Percentiles rank a stretch among this genome's conserved stretches.
These are phyloP conservation scores for Episyrphus balteatus DNA, from an alignment of 1,140 invertebrate species.

Conservation along the genomic window DNA sequence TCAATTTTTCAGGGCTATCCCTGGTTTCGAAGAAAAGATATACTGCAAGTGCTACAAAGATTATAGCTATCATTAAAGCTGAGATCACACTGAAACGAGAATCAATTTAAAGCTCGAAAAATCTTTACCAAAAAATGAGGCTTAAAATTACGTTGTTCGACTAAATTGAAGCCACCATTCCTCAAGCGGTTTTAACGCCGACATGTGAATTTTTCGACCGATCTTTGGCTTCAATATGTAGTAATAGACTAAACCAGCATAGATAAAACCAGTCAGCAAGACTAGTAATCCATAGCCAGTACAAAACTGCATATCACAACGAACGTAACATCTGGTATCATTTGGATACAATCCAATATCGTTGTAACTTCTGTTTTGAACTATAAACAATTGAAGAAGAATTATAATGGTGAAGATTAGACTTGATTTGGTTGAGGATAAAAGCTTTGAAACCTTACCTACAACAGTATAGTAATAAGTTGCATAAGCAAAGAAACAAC, in stretches of 20 bases:
- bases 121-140: slow-evolving; percentile 17
- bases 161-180: slow-evolving; percentile 33
- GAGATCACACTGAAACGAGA: slow-evolving; percentile 16
- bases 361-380: neutral
- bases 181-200: slow-evolving; percentile 13
- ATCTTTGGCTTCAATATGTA: slow-evolving; percentile 49
- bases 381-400: neutral
- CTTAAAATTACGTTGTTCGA: slow-evolving; percentile 12
- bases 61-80: slow-evolving; percentile 4
- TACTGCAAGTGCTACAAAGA: slow-evolving; percentile 41
- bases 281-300: slow-evolving; percentile 63
- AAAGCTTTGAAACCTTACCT: slow-evolving; percentile 9
- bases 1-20: slow-evolving; percentile 48
- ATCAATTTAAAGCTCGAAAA: neutral
- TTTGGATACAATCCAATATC: neutral
- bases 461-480: slow-evolving; percentile 26
- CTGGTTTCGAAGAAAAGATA: slow-evolving; percentile 55
- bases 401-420: no score
- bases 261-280: slow-evolving; percentile 50
- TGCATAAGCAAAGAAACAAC: slow-evolving; percentile 26
- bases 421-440: no score
- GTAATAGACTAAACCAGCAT: slow-evolving; percentile 54
- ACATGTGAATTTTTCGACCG: slow-evolving; percentile 34
- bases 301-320: slow-evolving; percentile 43
- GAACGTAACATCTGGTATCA: neutral